These are phyloP conservation scores for Aphidius ervi DNA, from an alignment of 1,140 invertebrate genomes.

Conservation along the genomic window DNA sequence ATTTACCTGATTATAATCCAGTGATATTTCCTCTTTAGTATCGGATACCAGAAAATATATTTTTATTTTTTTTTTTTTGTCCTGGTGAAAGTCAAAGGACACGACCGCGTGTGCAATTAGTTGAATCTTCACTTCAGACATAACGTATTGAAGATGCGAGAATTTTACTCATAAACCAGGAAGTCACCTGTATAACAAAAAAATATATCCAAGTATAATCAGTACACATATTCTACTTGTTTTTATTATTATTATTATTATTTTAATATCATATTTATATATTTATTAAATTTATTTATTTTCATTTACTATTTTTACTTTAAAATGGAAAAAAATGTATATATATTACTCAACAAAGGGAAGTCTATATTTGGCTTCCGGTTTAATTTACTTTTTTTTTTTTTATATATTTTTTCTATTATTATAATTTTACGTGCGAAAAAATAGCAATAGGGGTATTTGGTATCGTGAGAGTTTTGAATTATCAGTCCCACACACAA, in stretches of 20 bases:
- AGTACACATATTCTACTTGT: neutral
- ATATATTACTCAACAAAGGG: too few relatives aligned
- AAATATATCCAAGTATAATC: neutral
- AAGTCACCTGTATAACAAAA: neutral
- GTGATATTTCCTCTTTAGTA: neutral
- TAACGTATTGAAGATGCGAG: neutral
- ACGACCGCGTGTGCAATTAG: conserved; percentile 7
- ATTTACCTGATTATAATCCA: neutral
- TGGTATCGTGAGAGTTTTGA: too few relatives aligned
- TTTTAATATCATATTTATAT: neutral
- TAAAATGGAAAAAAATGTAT: neutral
- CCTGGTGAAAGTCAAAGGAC: conserved; percentile 7
- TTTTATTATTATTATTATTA: neutral
- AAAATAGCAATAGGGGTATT: too few relatives aligned
- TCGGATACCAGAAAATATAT: neutral
- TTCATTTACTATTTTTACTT: neutral
- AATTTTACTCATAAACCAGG: neutral
- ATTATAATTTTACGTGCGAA: too few relatives aligned
- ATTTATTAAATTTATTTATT: neutral
- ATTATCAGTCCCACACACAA: neutral
- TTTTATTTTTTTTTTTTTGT: neutral
- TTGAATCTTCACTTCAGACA: neutral
- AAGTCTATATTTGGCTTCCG: too few relatives aligned
- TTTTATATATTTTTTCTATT: too few relatives aligned
- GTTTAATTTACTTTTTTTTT: too few relatives aligned